Evolutionary conservation across 2,888 invertebrate species (phyloP).

Genomic region (Nomada fabriciana): DNA sequence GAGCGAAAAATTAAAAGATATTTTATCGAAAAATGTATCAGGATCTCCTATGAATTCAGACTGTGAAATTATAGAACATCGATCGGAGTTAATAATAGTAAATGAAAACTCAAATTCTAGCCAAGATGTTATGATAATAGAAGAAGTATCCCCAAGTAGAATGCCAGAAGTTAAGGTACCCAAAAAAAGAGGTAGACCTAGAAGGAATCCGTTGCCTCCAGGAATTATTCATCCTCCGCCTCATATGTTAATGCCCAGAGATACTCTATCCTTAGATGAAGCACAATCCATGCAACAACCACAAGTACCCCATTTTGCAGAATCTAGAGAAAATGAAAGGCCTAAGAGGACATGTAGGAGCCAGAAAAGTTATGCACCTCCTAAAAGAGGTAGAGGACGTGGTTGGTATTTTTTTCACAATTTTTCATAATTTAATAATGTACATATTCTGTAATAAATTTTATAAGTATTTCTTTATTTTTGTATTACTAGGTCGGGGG

Average conservation of each 20-base stretch:
- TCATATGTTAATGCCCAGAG: constrained; percentile 66
- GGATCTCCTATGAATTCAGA: constrained; percentile 77
- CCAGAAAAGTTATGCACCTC: constrained; percentile 83
- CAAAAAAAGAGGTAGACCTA: constrained; percentile 81
- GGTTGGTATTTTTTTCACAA: constrained; percentile 68
- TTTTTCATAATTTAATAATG: not conserved
- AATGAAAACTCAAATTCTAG: constrained; percentile 83
- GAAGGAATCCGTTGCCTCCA: constrained; percentile 74
- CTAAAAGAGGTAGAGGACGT: constrained; percentile 82
- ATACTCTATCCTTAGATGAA: constrained; percentile 80
- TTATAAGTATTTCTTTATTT: not conserved
- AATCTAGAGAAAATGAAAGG: constrained; percentile 79
- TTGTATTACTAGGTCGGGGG: constrained; percentile 75
- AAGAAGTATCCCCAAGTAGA: constrained; percentile 78
- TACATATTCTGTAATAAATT: not conserved
- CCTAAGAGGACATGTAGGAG: constrained; percentile 82
- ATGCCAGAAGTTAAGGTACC: constrained; percentile 77
- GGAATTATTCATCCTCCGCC: constrained; percentile 43
- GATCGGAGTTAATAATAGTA: constrained; percentile 82
- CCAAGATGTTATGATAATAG: constrained; percentile 84
- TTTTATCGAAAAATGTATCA: constrained; percentile 70
- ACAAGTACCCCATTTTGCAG: constrained; percentile 45
- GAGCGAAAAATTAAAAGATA: constrained; percentile 77
- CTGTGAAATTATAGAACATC: constrained; percentile 82
- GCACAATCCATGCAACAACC: constrained; percentile 52